phyloP scores from a whole-genome alignment of 2,888 invertebrate species.

The Leuctra nigra region DNA sequence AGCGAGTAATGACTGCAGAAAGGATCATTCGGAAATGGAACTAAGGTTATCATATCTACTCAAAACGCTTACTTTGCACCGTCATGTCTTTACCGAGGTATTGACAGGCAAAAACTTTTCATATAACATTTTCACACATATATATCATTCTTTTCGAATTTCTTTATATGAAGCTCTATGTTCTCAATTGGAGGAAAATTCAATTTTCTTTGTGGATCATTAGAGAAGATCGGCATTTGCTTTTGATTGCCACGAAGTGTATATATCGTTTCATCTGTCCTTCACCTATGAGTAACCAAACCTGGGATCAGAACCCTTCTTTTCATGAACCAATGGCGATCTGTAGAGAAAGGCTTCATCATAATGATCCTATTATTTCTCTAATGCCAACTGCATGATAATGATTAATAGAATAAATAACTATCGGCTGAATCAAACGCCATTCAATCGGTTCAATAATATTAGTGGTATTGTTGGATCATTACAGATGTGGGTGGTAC shows the following conservation, averaged over 20 bases:
- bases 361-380: slow-evolving; percentile 3
- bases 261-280: too few relatives aligned
- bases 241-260: too few relatives aligned
- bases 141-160: background rate
- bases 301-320: too few relatives aligned
- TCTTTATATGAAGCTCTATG: too few relatives aligned
- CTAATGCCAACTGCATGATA: background rate
- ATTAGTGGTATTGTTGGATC: slow-evolving; percentile 10
- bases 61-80: too few relatives aligned
- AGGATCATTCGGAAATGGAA: slow-evolving; percentile 13
- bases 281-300: too few relatives aligned
- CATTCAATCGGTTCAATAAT: slow-evolving; percentile 3
- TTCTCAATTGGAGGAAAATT: slow-evolving; percentile 17
- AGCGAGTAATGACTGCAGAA: background rate
- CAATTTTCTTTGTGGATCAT: slow-evolving; percentile 17
- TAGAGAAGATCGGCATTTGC: slow-evolving; percentile 7
- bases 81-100: too few relatives aligned
- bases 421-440: slow-evolving; percentile 1
- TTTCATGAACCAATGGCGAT: too few relatives aligned
- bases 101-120: too few relatives aligned
- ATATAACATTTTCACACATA: background rate
- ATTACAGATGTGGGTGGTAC: slow-evolving; percentile 2
- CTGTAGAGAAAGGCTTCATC: background rate
- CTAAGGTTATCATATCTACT: slow-evolving; percentile 6
- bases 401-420: slow-evolving; percentile 8